These are phyloP conservation scores for Stomatorhinus walkeri DNA, from an alignment of 2,797 vertebrate species.

Conservation along the genomic window DNA sequence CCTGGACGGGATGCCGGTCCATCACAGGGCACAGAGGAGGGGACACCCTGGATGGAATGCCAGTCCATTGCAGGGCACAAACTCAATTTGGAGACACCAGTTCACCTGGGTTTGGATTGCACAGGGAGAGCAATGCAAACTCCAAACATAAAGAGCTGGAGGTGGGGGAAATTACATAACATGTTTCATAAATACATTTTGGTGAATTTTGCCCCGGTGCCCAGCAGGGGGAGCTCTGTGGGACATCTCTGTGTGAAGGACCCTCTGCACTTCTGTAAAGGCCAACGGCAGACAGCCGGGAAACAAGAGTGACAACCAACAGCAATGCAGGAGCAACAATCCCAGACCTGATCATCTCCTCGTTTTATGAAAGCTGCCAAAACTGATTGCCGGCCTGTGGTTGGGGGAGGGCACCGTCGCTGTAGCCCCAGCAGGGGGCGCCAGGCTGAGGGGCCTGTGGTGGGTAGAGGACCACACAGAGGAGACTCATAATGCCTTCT, in stretches of 20 bases:
- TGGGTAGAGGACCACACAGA: conserved; percentile 55
- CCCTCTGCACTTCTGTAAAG: neutral
- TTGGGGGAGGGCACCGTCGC: neutral
- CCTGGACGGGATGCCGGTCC: neutral
- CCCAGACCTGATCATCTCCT: neutral
- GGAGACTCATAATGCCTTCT: conserved; percentile 47
- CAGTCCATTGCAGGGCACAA: neutral
- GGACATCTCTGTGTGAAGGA: neutral
- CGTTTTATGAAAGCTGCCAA: neutral
- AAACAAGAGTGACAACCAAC: too few species aligned
- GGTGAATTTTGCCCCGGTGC: neutral
- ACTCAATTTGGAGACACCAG: neutral
- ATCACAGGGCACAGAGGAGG: neutral
- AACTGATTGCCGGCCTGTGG: neutral
- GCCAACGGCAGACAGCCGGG: neutral
- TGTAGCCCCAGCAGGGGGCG: neutral
- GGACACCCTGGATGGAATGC: neutral
- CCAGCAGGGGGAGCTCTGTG: neutral
- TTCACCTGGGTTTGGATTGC: neutral
- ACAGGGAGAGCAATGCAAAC: neutral
- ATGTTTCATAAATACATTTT: neutral
- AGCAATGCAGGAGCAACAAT: neutral
- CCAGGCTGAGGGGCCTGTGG: conserved; percentile 27
- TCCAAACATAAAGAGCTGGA: neutral
- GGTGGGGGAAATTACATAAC: neutral